These are phyloP conservation scores for Dasypogon diadema DNA, from an alignment of 2,888 invertebrate genomes.

Conservation along the genomic window DNA sequence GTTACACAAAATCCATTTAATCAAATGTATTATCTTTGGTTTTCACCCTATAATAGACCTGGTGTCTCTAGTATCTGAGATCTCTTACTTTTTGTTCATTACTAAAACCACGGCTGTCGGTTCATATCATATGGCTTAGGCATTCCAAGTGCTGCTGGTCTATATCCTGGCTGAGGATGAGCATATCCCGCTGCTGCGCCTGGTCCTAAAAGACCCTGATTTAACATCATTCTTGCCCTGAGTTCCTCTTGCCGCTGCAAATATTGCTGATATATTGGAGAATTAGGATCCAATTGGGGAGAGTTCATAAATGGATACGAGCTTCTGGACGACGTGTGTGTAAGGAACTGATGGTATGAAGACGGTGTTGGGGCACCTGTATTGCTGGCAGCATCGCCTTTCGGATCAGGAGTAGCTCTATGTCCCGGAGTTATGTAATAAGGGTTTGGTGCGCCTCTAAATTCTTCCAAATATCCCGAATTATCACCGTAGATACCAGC, in stretches of 20 bases:
- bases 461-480: constrained; percentile 77
- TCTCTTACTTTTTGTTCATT: constrained; percentile 15
- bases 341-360: constrained; percentile 74
- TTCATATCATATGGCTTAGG: constrained; percentile 82
- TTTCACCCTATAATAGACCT: constrained; percentile 9
- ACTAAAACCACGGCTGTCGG: constrained; percentile 77
- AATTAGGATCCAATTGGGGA: constrained; percentile 72
- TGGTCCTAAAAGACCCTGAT: constrained; percentile 65
- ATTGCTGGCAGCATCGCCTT: constrained; percentile 69
- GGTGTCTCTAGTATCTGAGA: constrained; percentile 29
- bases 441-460: constrained; percentile 75
- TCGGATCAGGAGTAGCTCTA: constrained; percentile 62
- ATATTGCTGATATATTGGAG: constrained; percentile 81
- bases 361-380: constrained; percentile 68
- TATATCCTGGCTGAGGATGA: constrained; percentile 76
- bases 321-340: constrained; percentile 70
- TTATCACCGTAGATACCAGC: constrained; percentile 75
- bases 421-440: constrained; percentile 71
- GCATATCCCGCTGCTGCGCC: constrained; percentile 71
- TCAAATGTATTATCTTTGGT: constrained; percentile 30
- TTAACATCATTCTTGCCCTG: constrained; percentile 73
- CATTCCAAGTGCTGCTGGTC: constrained; percentile 72
- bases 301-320: constrained; percentile 75
- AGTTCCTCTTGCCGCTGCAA: constrained; percentile 75
- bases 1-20: too few relatives aligned